Base-by-base conservation (phyloP, 1,140 invertebrate genomes). In the Mya arenaria region DNA sequence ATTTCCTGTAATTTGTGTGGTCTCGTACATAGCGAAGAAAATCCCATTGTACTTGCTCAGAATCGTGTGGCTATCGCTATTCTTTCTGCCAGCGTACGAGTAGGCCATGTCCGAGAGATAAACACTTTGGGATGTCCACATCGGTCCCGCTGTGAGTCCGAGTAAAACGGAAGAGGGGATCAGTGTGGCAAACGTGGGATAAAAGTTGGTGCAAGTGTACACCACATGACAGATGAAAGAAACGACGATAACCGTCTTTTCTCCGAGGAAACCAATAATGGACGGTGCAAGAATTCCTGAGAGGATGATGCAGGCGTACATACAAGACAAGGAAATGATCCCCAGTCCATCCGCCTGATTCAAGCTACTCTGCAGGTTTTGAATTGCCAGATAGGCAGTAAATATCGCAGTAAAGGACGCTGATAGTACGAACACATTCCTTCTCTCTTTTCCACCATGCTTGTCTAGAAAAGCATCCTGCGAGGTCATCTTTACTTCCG, bases 161-260 rank as follows among this genome's bases (percentile, higher is more conserved):
- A 88, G 56, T 10, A 89, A 44, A 5, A 88, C 58, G 2, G 90
- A 87, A 15, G 85, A 79, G 0, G 89, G 88, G 10, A 88, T 81
- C 68, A 90, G 60, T 19, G 89, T 89, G 0, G 65, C 56, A 44
- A 84, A 92, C n/a, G 80, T 74, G 13, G 90, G 85, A 83, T 87
- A 87, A 71, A 88, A 89, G 4, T 96, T 96, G 13, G 88, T 80
- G 28, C 84, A 63, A 28, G 84, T 84, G 80, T 88, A 92, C 13
- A 91, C 41, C 19, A 86, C 56, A 72, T 89, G 86, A 52, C 84
- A 78, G 0, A 78, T 23, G 41, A 75, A 87, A 0, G 83, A 56
- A 0, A 81, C 23, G 15, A 88, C 74, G 0, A 91, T 63, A 1
- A 78, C 74, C 36, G 77, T 44, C 56, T 91, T 90, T 28, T 86